Conservation (phyloP, 2,888 invertebrate genomes). For the Eremobia ochroleuca region DNA sequence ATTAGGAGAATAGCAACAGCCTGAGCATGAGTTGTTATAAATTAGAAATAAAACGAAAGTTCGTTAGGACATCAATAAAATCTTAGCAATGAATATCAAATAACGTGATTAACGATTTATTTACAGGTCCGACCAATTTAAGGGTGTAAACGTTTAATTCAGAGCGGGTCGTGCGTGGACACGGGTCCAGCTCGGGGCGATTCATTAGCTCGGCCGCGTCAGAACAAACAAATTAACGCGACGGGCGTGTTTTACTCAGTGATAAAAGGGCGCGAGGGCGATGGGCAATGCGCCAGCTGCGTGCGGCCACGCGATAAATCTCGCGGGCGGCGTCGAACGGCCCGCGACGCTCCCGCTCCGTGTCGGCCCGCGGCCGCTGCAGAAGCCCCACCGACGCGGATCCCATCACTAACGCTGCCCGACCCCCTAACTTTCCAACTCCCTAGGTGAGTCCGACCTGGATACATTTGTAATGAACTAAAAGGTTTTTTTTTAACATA, state of each 20-base stretch:
- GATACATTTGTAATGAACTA: constrained; percentile 58
- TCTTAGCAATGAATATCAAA: constrained; percentile 74
- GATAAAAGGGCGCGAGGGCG: constrained; percentile 89
- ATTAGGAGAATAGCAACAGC: background rate
- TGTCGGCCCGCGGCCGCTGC: constrained; percentile 46
- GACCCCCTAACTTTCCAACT: constrained; percentile 49
- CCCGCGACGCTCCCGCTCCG: constrained; percentile 54
- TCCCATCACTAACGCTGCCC: constrained; percentile 42
- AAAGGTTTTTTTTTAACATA: constrained; percentile 35
- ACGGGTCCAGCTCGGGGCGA: constrained; percentile 88
- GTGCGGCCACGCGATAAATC: constrained; percentile 86
- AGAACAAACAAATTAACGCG: constrained; percentile 90
- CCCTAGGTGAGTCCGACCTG: constrained; percentile 51
- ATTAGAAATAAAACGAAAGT: constrained; percentile 22
- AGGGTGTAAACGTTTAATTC: constrained; percentile 88
- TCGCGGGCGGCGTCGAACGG: constrained; percentile 72
- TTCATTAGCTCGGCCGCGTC: constrained; percentile 90
- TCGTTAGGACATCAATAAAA: constrained; percentile 67
- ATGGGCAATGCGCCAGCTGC: constrained; percentile 86
- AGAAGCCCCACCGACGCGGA: constrained; percentile 45
- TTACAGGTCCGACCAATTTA: constrained; percentile 84
- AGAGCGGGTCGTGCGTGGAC: constrained; percentile 82
- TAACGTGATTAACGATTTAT: constrained; percentile 87
- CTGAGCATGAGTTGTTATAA: background rate
- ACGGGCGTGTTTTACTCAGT: constrained; percentile 88